These are phyloP conservation scores for Capromys pilorides DNA, from an alignment of 2,797 vertebrate species.

Conservation along the genomic window DNA sequence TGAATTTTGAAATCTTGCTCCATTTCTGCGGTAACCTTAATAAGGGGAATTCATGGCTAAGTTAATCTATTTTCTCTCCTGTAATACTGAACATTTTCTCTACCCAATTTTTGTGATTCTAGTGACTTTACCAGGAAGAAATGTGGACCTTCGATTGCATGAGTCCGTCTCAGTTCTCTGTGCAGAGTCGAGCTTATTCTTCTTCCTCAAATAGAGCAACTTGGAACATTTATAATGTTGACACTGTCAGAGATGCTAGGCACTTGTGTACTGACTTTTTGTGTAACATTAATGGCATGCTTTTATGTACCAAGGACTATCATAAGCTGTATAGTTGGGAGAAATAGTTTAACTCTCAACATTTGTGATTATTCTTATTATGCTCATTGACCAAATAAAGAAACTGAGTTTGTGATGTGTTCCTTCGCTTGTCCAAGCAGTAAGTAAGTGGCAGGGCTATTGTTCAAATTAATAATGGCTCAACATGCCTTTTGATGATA, in stretches of 20 bases:
- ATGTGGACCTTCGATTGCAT: fast-evolving
- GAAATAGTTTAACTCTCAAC: not conserved
- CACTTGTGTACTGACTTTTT: not conserved
- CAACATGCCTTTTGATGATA: not conserved
- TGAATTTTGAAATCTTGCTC: not conserved
- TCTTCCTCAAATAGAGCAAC: not conserved
- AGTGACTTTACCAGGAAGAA: not conserved
- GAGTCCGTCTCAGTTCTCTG: not conserved
- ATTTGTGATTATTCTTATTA: not conserved
- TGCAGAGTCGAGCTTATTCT: not conserved
- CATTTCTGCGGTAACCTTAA: not conserved
- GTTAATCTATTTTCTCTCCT: not conserved
- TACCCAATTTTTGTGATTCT: not conserved
- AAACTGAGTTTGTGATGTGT: not conserved
- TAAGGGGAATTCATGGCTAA: not conserved
- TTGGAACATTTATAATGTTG: not conserved
- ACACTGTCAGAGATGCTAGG: not conserved
- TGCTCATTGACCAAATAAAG: not conserved
- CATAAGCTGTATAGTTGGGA: not conserved
- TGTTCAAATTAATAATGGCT: not conserved
- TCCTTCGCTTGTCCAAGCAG: not conserved
- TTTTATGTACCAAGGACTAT: not conserved
- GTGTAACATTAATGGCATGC: not conserved
- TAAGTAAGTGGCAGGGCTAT: not conserved
- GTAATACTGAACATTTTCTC: not conserved